Base-by-base conservation (phyloP, 1,140 invertebrate genomes). In the Drosophila littoralis region DNA sequence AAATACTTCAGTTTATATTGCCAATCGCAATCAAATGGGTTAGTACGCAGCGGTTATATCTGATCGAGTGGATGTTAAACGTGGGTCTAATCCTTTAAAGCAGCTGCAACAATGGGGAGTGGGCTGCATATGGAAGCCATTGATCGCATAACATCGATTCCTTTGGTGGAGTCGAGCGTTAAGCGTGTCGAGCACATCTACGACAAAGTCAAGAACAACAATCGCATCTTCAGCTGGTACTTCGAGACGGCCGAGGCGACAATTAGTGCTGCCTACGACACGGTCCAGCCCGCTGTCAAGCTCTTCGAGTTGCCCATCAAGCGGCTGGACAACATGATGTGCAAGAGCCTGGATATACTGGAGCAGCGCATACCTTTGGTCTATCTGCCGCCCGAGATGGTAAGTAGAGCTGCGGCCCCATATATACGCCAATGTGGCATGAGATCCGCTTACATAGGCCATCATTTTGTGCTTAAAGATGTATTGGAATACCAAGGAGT, bases 281-380 rank as follows among this genome's bases (percentile, higher is more conserved):
- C 95, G 6, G 94, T 96, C 0, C 93, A 94, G 40, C 96, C 96
- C 3, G 95, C 95, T 0, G 94, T 96, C 6, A 93, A 94, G 43
- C 91, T 95, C 5, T 93, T 97, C 17, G 95, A 96, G 85, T 93
- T 94, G 0, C 96, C 96, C 0, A 94, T 97, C 2, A 93, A 93
- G 6, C 94, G 94, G n/a, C 93, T 97, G 10, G 96, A 97, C 91
- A 93, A 94, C 48, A 93, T 96, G 17, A 93, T 97, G 36, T 97
- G 96, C 90, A 95, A 95, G 86, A 95, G 95, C 28, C 94, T 97
- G 46, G 96, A 97, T 81, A 94, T 96, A 7, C 94, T 97, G 1
- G 96, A 97, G 82, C 94, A 96, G 77, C 94, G 94, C 72, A 94
- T 96, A n/a, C 96, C 96, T 0, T 94, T 95, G 1, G 95, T 97